Evolutionary conservation across 2,113 vertebrate genomes (phyloP).

Genomic region (Coracopsis vasa): DNA sequence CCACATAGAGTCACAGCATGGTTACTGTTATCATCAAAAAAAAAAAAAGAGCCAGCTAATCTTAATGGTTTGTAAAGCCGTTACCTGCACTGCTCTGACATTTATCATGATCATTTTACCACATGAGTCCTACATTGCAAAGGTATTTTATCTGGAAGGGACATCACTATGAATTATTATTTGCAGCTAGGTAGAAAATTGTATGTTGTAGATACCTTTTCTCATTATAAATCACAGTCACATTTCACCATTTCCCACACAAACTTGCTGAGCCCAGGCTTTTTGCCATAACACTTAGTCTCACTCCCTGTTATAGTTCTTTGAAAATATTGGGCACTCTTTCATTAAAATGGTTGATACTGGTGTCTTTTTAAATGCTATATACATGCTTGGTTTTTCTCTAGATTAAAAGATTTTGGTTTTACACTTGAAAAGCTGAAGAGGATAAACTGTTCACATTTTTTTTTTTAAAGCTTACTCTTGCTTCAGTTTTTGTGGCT

Average conservation of each 20-base stretch:
- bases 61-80: conserved; percentile 98
- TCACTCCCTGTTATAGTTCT: conserved; percentile 68
- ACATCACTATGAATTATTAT: conserved; percentile 99
- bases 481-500: conserved; percentile 44
- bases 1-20: conserved; percentile 83
- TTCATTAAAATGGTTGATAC: conserved; percentile 74
- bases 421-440: conserved; percentile 56
- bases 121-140: conserved; percentile 84
- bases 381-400: conserved; percentile 29
- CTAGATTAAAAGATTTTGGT: conserved; percentile 42
- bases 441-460: conserved; percentile 54
- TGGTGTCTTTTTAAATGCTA: conserved; percentile 35
- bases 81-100: conserved; percentile 95
- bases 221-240: conserved; percentile 98
- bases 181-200: conserved; percentile 99
- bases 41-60: conserved; percentile 82
- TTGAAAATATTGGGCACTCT: conserved; percentile 74
- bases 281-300: conserved; percentile 71
- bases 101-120: conserved; percentile 96
- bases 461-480: conserved; percentile 61
- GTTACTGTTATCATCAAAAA: conserved; percentile 83
- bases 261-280: conserved; percentile 92
- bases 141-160: conserved; percentile 93
- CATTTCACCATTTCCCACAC: conserved; percentile 87
- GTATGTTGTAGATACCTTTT: conserved; percentile 96